phyloP scores from a whole-genome alignment of 2,888 invertebrate genomes.

The Chrysolina americana region DNA sequence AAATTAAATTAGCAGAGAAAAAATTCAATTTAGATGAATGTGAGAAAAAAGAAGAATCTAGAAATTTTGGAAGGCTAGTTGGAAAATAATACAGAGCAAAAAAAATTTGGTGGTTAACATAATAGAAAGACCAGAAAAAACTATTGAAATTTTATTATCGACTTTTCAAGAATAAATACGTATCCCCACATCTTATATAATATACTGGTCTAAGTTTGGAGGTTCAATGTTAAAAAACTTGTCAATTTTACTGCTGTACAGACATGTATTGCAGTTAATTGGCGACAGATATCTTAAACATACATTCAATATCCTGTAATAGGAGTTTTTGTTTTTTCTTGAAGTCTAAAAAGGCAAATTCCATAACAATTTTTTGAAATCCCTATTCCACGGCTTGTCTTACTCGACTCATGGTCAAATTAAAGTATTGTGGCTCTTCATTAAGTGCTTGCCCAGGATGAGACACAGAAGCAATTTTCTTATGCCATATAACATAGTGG shows the following conservation, averaged over 20 bases:
- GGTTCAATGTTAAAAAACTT: slow-evolving; percentile 27
- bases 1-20: not conserved
- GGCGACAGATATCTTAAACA: slow-evolving; percentile 42
- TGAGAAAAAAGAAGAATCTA: not conserved
- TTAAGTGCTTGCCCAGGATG: slow-evolving; percentile 30
- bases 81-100: slow-evolving; percentile 9
- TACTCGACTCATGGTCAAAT: slow-evolving; percentile 40
- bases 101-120: not conserved
- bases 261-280: slow-evolving; percentile 44
- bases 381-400: slow-evolving; percentile 50
- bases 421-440: slow-evolving; percentile 37
- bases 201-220: slow-evolving; percentile 28
- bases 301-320: slow-evolving; percentile 38
- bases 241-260: slow-evolving; percentile 31
- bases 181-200: not conserved
- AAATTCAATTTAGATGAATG: not conserved
- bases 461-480: slow-evolving; percentile 25
- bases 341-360: slow-evolving; percentile 32
- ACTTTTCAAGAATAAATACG: no score
- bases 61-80: slow-evolving; percentile 4
- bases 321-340: slow-evolving; percentile 44
- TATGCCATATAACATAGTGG: slow-evolving; percentile 25
- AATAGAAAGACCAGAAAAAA: not conserved
- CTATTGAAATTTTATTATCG: slow-evolving; percentile 2
- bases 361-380: slow-evolving; percentile 48